Base-by-base conservation (phyloP, 2,113 vertebrate genomes). In the Ornithorhynchus anatinus region DNA sequence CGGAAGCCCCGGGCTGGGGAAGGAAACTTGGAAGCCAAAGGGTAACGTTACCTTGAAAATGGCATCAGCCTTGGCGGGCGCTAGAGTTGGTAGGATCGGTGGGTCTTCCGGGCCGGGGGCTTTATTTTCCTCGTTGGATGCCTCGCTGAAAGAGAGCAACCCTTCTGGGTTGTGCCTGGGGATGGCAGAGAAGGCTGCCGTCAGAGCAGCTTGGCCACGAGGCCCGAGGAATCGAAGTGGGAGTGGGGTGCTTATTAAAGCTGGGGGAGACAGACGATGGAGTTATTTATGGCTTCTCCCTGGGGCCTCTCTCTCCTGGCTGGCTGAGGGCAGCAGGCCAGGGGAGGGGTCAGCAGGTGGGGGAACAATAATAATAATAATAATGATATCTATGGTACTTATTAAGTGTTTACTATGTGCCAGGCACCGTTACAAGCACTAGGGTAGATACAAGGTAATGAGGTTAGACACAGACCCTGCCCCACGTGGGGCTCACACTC, bases 11-110 rank as follows among this genome's bases (percentile, higher is more conserved):
- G n/a, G n/a, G n/a, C n/a, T 2, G 1, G 16, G 45, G 73, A 53
- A 79, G 75, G 80, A 82, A 60, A 61, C 33, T 61, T 50, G 17
- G 38, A 50, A 47, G 57, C 62, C 40, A 59, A 37, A 50, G 68
- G 69, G 62, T 66, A 48, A 48, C 1, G 35, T 78, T 88, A 94
- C 93, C 92, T 92, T 91, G 70, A 90, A 61, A 86, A 84, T 23
- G 56, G 87, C 82, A 52, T 57, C 63, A 33, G 78, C 88, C 57
- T 80, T 86, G 29, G 45, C 0, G 53, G 76, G 64, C 72, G 64
- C 61, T 43, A 71, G 51, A 40, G 50, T 50, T 42, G 32, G 44
- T 38, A 67, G 68, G 83, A 58, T 67, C 56, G 72, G 69, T 75
- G 80, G 56, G 14, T 89, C 85, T 79, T 88, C 77, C 4, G 60